phyloP scores from a whole-genome alignment of 2,888 invertebrate species.

The Eurytoma californica region DNA sequence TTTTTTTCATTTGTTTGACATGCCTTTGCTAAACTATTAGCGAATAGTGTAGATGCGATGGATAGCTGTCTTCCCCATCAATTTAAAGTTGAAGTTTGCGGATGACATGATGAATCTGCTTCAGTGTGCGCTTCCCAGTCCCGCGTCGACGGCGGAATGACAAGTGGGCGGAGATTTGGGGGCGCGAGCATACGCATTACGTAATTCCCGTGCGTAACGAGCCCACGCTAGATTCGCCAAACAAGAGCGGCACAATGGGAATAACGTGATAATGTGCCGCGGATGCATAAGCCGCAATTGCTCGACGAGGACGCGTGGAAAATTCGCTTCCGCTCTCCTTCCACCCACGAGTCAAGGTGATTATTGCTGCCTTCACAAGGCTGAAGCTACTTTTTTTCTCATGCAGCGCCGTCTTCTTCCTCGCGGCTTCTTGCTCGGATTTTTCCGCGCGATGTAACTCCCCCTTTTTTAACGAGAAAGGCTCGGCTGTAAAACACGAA shows the following conservation, averaged over 20 bases:
- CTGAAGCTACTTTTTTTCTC: constrained; percentile 18
- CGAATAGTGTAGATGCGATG: too few relatives aligned
- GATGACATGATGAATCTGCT: too few relatives aligned
- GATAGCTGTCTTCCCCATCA: too few relatives aligned
- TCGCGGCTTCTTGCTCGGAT: not conserved
- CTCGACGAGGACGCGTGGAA: not conserved
- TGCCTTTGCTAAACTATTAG: too few relatives aligned
- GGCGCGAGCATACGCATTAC: not conserved
- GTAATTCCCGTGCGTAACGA: not conserved
- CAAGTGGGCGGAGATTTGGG: not conserved
- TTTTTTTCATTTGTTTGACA: too few relatives aligned
- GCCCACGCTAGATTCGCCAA: too few relatives aligned
- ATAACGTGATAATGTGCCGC: constrained; percentile 13
- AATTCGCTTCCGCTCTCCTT: constrained; percentile 41
- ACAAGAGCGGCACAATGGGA: constrained; percentile 12
- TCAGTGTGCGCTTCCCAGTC: too few relatives aligned
- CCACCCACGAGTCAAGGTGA: constrained; percentile 46
- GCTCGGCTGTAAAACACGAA: constrained; percentile 8
- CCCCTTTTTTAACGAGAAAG: constrained; percentile 3
- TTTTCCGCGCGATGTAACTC: constrained; percentile 13
- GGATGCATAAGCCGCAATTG: constrained; percentile 23
- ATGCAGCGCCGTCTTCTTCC: constrained; percentile 4
- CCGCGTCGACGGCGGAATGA: not conserved
- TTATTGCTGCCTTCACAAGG: constrained; percentile 21
- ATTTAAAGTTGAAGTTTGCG: too few relatives aligned